Percentiles rank a stretch among this genome's conserved stretches.
phyloP scores from a whole-genome alignment of 1,140 invertebrate genomes.

The Bombus sylvicola region DNA sequence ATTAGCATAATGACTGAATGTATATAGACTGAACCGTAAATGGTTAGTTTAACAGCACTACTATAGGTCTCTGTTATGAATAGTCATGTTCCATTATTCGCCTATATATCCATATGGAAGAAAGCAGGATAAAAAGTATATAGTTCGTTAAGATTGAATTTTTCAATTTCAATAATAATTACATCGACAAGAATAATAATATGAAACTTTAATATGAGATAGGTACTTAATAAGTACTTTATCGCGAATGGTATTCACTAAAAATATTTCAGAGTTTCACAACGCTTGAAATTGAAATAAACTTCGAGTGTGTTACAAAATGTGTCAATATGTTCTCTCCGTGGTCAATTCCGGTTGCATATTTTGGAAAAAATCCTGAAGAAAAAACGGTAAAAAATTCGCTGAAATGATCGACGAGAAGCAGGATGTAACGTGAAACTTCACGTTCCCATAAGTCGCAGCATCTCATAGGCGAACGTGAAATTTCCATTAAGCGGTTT shows the following conservation, averaged over 20 bases:
- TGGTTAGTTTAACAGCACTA: background rate
- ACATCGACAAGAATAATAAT: too few relatives aligned
- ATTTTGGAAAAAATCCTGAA: background rate
- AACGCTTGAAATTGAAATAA: background rate
- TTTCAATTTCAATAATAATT: background rate
- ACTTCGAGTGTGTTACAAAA: background rate
- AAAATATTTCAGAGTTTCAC: background rate
- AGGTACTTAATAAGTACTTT: too few relatives aligned
- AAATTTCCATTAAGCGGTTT: background rate
- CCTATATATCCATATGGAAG: background rate
- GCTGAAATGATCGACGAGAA: too few relatives aligned
- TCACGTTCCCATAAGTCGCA: background rate
- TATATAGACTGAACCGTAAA: background rate
- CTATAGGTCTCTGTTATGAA: background rate
- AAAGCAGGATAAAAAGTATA: background rate
- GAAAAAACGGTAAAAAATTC: background rate
- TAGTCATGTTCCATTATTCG: background rate
- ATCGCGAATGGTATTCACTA: background rate
- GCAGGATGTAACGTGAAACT: background rate
- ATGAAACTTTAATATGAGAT: too few relatives aligned
- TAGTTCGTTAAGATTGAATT: background rate
- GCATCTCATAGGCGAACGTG: background rate
- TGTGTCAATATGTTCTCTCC: background rate
- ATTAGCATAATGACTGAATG: constrained; percentile 40
- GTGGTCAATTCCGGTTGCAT: background rate